Evolutionary conservation across 2,113 vertebrate genomes (phyloP).

Genomic region (Anhinga rufa): DNA sequence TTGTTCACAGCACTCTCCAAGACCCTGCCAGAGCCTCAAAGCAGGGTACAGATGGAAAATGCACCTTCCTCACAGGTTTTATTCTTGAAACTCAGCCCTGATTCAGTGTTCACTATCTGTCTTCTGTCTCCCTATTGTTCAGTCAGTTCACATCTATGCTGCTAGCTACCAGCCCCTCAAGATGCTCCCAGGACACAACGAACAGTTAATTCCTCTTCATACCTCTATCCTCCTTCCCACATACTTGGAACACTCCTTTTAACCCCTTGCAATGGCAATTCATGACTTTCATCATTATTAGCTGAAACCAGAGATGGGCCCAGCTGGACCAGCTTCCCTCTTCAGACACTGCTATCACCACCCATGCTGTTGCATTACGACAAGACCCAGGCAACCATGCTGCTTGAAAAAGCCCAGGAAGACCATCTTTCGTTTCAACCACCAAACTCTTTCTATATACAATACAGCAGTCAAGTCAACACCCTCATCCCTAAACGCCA

Average conservation of each 20-base stretch:
- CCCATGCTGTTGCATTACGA: background rate
- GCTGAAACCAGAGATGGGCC: background rate
- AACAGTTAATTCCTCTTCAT: background rate
- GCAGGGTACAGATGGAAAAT: background rate
- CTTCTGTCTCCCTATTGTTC: background rate
- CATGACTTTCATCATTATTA: background rate
- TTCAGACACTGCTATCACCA: background rate
- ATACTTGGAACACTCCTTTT: background rate
- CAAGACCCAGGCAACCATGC: background rate
- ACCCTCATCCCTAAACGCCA: background rate
- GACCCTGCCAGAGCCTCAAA: background rate
- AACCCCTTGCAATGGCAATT: background rate
- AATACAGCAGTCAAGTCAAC: conserved; percentile 1
- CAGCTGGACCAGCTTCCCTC: background rate
- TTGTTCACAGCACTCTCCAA: background rate
- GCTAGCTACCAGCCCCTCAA: background rate
- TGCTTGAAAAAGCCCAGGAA: background rate
- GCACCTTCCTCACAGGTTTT: background rate
- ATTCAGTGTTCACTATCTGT: background rate
- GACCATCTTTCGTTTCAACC: background rate
- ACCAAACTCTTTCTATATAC: background rate
- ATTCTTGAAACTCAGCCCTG: background rate
- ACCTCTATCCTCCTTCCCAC: background rate
- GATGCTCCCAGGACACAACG: background rate
- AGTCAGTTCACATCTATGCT: background rate